phyloP scores from a whole-genome alignment of 2,113 vertebrate species.

The Atherinomorus stipes region DNA sequence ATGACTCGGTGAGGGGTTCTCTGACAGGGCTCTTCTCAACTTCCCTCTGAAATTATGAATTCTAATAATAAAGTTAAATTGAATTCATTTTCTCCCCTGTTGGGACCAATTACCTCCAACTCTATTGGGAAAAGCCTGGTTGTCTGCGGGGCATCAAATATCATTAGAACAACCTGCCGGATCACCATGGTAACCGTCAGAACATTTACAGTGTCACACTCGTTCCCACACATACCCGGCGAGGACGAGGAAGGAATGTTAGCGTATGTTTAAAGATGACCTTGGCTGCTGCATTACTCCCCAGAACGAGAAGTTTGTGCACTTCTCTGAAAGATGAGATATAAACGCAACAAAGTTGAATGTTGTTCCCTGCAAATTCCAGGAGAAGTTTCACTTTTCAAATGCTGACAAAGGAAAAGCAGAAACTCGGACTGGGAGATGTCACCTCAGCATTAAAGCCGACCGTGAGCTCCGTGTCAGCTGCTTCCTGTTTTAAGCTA shows the following conservation, averaged over 20 bases:
- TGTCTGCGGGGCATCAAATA: constrained; percentile 63
- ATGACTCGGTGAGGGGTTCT: constrained; percentile 50
- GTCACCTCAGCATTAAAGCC: not conserved
- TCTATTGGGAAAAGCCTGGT: constrained; percentile 50
- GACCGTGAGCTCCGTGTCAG: not conserved
- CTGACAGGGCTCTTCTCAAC: constrained; percentile 56
- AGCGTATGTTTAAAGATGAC: not conserved
- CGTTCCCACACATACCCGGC: not conserved
- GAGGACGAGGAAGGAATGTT: not conserved
- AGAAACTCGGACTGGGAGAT: not conserved
- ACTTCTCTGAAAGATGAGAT: too few species aligned
- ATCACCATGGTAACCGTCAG: constrained; percentile 53
- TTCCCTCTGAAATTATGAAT: constrained; percentile 62
- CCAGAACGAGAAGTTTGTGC: too few species aligned
- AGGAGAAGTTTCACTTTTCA: not conserved
- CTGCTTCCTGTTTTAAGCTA: not conserved
- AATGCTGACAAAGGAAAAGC: not conserved
- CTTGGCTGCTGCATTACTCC: not conserved
- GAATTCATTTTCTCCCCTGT: constrained; percentile 72
- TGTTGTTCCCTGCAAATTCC: not conserved
- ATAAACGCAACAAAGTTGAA: not conserved
- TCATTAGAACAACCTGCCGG: constrained; percentile 53
- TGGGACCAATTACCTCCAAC: constrained; percentile 69
- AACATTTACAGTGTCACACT: constrained; percentile 9
- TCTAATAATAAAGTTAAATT: constrained; percentile 74